Evolutionary conservation across 2,797 vertebrate genomes (phyloP).

Genomic region (Coendou prehensilis): DNA sequence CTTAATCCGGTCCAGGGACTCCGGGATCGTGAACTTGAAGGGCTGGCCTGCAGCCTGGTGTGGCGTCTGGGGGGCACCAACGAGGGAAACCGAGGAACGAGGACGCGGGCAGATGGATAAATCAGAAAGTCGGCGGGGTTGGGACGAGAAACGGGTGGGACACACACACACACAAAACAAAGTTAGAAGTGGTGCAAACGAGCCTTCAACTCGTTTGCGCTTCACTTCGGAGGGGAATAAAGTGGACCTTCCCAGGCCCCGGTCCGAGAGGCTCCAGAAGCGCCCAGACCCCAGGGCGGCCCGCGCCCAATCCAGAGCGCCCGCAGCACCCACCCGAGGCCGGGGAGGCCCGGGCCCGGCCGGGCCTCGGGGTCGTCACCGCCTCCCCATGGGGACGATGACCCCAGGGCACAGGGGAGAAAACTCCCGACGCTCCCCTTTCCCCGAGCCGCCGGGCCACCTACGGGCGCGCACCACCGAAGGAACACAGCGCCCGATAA

Average conservation of each 20-base stretch:
- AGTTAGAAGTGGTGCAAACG: slow-evolving; percentile 69
- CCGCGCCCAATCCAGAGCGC: neutral
- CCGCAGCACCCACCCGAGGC: neutral
- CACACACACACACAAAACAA: slow-evolving; percentile 68
- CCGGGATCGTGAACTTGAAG: slow-evolving; percentile 98
- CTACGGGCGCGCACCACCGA: neutral
- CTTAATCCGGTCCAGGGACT: slow-evolving; percentile 97
- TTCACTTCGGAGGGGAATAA: neutral
- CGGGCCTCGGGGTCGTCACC: neutral
- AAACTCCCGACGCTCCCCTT: slow-evolving; percentile 58
- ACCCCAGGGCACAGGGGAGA: neutral
- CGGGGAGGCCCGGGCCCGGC: neutral
- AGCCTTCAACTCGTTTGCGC: slow-evolving; percentile 51
- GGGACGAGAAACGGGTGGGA: slow-evolving; percentile 2
- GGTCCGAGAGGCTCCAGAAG: neutral
- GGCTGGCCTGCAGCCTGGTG: slow-evolving; percentile 97
- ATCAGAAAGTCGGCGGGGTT: slow-evolving; percentile 14
- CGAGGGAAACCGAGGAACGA: neutral
- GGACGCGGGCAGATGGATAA: neutral
- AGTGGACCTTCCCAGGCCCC: neutral
- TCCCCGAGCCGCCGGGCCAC: slow-evolving; percentile 68
- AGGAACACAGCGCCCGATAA: slow-evolving; percentile 62
- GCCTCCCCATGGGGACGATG: neutral
- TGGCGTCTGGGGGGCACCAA: slow-evolving; percentile 90
- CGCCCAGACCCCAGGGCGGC: neutral